Evolutionary conservation across 2,888 invertebrate species (phyloP).

Genomic region (Cartodere bifasciata): DNA sequence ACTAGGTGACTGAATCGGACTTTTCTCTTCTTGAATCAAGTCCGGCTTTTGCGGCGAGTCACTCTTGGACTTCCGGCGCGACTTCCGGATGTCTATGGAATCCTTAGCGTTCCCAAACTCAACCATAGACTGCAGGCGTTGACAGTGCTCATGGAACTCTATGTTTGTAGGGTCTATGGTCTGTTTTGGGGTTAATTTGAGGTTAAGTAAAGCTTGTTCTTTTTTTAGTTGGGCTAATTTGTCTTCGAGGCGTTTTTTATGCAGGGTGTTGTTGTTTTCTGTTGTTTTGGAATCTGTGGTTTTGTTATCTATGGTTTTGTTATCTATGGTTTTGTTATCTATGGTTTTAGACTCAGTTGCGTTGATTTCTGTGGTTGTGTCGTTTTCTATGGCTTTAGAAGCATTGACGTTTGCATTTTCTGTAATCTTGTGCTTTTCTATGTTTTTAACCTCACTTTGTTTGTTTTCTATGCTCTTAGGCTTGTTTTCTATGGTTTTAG

Average conservation of each 20-base stretch:
- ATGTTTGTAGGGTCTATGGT: constrained; percentile 17
- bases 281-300: constrained; percentile 3
- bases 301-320: constrained; percentile 3
- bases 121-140: constrained; percentile 51
- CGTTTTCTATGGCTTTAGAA: constrained; percentile 14
- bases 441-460: too few species aligned
- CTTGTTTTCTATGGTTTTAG: constrained; percentile 12
- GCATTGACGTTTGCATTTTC: constrained; percentile 11
- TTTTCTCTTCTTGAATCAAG: constrained; percentile 33
- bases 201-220: constrained; percentile 10
- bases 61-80: constrained; percentile 35
- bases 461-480: constrained; percentile 13
- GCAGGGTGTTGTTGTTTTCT: constrained; percentile 16
- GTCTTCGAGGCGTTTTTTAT: constrained; percentile 23
- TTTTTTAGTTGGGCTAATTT: constrained; percentile 20
- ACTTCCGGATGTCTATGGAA: constrained; percentile 52
- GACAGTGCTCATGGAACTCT: constrained; percentile 50
- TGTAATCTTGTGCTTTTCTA: constrained; percentile 5
- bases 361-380: constrained; percentile 13
- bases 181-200: constrained; percentile 4
- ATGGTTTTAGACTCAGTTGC: too few species aligned
- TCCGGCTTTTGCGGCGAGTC: constrained; percentile 27
- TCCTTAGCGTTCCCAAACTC: constrained; percentile 59
- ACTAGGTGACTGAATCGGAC: constrained; percentile 23
- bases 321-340: too few species aligned